Evolutionary conservation across 2,888 invertebrate genomes (phyloP).

Genomic region (Pseudanteris insignis): DNA sequence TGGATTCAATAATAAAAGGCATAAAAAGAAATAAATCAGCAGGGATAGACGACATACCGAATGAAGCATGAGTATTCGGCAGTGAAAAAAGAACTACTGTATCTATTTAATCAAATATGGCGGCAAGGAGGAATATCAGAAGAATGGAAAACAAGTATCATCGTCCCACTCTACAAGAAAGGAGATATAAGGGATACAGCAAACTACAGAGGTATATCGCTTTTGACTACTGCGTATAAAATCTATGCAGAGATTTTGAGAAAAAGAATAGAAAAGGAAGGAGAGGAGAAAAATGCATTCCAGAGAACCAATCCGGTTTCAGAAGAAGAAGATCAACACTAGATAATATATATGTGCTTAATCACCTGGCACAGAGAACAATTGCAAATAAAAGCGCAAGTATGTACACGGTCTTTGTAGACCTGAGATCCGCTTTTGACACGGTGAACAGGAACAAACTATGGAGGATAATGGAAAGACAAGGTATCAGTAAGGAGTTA

Average conservation of each 20-base stretch:
- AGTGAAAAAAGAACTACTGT: neutral
- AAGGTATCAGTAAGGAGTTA: too few relatives aligned
- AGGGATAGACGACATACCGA: too few relatives aligned
- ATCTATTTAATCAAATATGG: neutral
- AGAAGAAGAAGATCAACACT: neutral
- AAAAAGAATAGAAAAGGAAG: neutral
- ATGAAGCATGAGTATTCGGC: neutral
- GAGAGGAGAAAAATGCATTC: neutral
- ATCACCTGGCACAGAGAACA: too few relatives aligned
- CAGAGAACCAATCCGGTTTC: constrained; percentile 1
- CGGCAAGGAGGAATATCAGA: neutral
- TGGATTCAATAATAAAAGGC: neutral
- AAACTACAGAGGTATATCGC: neutral
- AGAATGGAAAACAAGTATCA: neutral
- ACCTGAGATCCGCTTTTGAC: too few relatives aligned
- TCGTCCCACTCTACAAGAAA: neutral
- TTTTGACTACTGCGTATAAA: neutral
- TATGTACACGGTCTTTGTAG: neutral
- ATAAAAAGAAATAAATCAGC: neutral
- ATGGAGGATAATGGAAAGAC: too few relatives aligned
- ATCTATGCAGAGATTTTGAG: neutral
- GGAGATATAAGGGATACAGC: neutral
- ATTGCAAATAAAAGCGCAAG: neutral
- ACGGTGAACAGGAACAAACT: too few relatives aligned
- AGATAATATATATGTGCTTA: neutral